These are phyloP conservation scores for Lasioglossum oenotherae DNA, from an alignment of 2,888 invertebrate species.

Conservation along the genomic window DNA sequence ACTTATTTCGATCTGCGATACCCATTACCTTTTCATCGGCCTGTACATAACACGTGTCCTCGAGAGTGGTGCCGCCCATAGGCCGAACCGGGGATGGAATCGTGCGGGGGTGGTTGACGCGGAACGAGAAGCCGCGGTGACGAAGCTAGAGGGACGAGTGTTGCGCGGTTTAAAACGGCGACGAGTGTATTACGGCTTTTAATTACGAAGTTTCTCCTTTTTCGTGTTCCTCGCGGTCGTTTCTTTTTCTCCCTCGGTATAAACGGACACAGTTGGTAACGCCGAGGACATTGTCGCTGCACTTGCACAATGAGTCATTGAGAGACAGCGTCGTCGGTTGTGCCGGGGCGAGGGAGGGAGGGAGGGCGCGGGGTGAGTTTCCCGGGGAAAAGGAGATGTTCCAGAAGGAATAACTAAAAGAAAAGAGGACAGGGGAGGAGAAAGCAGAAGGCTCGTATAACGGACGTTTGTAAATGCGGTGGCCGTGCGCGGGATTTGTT, in stretches of 20 bases:
- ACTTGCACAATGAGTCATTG: conserved; percentile 67
- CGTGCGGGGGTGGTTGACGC: background rate
- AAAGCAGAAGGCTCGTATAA: conserved; percentile 44
- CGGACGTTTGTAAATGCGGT: conserved; percentile 62
- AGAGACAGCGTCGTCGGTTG: conserved; percentile 35
- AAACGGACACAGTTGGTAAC: conserved; percentile 65
- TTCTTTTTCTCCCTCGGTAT: conserved; percentile 23
- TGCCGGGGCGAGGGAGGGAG: background rate
- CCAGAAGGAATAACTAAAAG: conserved; percentile 41
- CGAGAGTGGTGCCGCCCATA: background rate
- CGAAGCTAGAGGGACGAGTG: background rate
- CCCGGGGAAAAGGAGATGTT: conserved; percentile 36
- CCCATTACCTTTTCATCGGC: background rate
- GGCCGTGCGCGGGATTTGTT: conserved; percentile 50
- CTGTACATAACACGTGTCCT: background rate
- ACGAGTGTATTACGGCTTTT: conserved; percentile 67
- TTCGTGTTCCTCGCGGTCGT: conserved; percentile 35
- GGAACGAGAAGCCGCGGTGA: background rate
- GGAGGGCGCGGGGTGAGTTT: conserved; percentile 8
- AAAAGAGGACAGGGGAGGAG: conserved; percentile 17
- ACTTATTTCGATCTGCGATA: background rate
- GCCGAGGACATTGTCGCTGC: conserved; percentile 62
- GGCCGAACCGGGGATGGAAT: background rate
- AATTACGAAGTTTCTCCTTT: conserved; percentile 50
- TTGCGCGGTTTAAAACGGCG: conserved; percentile 53